These are phyloP conservation scores for Metallyticus violacea DNA, from an alignment of 2,888 invertebrate species.

Conservation along the genomic window DNA sequence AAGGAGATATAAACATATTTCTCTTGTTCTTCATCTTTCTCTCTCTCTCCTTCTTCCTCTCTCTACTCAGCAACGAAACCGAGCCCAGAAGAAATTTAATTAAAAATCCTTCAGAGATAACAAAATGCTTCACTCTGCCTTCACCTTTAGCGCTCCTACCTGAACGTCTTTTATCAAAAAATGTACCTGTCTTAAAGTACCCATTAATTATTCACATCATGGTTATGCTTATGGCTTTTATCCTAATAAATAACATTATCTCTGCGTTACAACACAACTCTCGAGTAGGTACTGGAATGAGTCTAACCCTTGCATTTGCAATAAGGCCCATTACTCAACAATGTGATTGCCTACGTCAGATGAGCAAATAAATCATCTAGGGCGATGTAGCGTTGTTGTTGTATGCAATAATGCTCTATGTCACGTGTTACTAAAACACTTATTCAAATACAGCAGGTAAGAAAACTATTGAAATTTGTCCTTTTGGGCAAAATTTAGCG, in stretches of 20 bases:
- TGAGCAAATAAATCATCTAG: slow-evolving; percentile 8
- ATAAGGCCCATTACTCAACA: slow-evolving; percentile 16
- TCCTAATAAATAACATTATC: slow-evolving; percentile 9
- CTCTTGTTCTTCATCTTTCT: neutral
- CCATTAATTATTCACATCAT: slow-evolving; percentile 20
- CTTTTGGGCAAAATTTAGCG: no score
- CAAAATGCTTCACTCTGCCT: no score
- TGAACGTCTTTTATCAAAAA: neutral
- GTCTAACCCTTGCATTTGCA: slow-evolving; percentile 3
- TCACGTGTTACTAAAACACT: neutral
- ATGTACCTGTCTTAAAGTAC: neutral
- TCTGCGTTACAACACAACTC: neutral
- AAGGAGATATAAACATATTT: neutral
- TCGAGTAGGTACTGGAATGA: neutral
- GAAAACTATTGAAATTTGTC: neutral
- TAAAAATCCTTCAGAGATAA: neutral
- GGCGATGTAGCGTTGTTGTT: neutral
- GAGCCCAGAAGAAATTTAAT: neutral
- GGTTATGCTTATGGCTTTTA: neutral
- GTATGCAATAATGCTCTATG: neutral
- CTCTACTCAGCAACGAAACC: neutral
- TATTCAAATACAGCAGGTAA: neutral
- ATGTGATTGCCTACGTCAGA: slow-evolving; percentile 18
- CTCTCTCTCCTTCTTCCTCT: neutral
- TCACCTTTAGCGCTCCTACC: neutral